Base-by-base conservation (phyloP, 53 echinoderm and acorn worm genomes). In the Temnopleurus reevesii region DNA sequence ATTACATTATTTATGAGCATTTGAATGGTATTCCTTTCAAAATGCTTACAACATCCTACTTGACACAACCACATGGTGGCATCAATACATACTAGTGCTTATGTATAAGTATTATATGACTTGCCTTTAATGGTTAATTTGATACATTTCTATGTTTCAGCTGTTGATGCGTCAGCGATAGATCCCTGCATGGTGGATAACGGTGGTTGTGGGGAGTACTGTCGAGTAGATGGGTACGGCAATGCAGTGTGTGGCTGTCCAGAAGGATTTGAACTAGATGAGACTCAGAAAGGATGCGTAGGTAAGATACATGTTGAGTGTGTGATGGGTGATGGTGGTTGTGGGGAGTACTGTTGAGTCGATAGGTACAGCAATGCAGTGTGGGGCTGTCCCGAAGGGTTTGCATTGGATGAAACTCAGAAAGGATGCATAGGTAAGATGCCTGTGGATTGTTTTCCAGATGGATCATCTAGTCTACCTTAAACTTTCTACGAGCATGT, bases 171-270 rank as follows among this genome's bases (percentile, higher is more conserved):
- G 4, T 86, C 89, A 4, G 81, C 89, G 13, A 29, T 29, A 41
- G 91, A 93, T 33, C 93, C 95, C 1, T 97, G 95, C 61, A 87
- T 91, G 45, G 77, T 76, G 13, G 55, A 91, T 81, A 97, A 97
- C 38, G 97, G 97, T 10, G 97, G 97, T 5, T 97, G 97, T 38
- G 81, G 89, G 13, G 94, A 94, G 12, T 49, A 81, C 6, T 97
- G 97, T 76, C 88, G 91, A 34, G 76, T 89, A 7, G 85, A 89
- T 76, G 81, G 86, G 23, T 80, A 94, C 12, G 91, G 94, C 26
- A 77, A 90, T 71, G 86, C 93, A 15, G 84, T 76, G 1, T 97
- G 97, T 66, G 63, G 65, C 56, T 97, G 97, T 59, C 34, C 84
- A 19, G 86, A 90, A 18, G 97, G 97, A 24, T 97, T 76, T 76